Evolutionary conservation across 2,113 vertebrate species (phyloP).

Genomic region (Tiliqua scincoides): DNA sequence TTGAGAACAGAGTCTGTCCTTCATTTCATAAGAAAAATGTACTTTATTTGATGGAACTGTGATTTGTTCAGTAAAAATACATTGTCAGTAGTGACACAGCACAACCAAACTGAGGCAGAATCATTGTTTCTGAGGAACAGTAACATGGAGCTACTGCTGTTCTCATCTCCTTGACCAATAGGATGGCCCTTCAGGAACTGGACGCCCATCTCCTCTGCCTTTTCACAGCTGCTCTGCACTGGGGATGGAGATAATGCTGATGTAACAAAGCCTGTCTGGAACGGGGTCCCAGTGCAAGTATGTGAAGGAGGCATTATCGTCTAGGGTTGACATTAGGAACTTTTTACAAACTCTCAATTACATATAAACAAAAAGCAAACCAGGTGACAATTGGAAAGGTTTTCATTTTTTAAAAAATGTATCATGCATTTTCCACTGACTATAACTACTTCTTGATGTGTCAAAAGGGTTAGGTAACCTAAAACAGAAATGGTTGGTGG

Average conservation of each 20-base stretch:
- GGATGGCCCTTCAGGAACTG: not conserved
- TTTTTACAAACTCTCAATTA: not conserved
- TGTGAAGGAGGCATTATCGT: not conserved
- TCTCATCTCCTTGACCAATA: not conserved
- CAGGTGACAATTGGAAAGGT: not conserved
- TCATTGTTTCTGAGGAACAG: not conserved
- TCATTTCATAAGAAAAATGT: not conserved
- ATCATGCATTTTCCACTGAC: not conserved
- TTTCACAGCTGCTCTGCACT: not conserved
- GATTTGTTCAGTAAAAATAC: not conserved
- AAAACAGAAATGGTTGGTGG: constrained; percentile 44
- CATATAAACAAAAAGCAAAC: too few species aligned
- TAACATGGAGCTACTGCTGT: not conserved
- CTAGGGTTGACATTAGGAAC: not conserved
- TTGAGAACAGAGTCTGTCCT: not conserved
- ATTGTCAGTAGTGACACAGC: not conserved
- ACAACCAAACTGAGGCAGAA: not conserved
- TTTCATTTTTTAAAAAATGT: too few species aligned
- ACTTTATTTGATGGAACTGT: not conserved
- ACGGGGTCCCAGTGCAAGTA: not conserved
- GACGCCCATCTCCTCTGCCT: not conserved
- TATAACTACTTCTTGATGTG: too few species aligned
- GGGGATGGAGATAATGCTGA: not conserved
- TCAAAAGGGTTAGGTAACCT: too few species aligned
- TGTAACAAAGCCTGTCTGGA: not conserved